Conservation (phyloP, 2,113 vertebrate species). For the Syngnathus typhle region DNA sequence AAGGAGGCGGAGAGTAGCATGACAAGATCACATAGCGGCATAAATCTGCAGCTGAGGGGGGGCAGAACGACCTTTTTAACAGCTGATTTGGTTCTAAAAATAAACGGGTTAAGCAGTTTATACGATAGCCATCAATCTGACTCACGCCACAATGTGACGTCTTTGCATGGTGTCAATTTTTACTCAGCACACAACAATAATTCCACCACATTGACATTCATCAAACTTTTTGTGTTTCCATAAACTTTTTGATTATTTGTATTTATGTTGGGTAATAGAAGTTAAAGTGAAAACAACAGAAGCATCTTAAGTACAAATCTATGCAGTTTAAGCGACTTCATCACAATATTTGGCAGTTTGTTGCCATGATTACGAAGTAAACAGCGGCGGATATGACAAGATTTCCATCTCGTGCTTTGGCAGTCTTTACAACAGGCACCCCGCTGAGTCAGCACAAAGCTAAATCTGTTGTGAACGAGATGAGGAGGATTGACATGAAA, state of each 20-base stretch:
- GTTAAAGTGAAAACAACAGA: too few relatives aligned
- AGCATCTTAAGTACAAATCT: not conserved
- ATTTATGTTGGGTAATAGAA: not conserved
- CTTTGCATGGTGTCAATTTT: not conserved
- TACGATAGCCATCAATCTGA: slow-evolving; percentile 5
- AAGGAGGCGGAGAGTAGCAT: slow-evolving; percentile 3
- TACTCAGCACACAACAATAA: not conserved
- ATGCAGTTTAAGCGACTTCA: not conserved
- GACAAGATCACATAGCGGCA: slow-evolving; percentile 2
- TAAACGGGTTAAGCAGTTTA: slow-evolving; percentile 1
- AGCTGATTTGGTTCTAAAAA: slow-evolving; percentile 9
- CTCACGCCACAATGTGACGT: not conserved
- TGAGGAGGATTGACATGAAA: slow-evolving; percentile 7
- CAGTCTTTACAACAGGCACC: not conserved
- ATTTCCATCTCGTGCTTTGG: not conserved
- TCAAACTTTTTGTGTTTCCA: not conserved
- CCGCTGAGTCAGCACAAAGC: not conserved
- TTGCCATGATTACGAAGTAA: slow-evolving; percentile 1
- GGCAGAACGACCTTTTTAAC: slow-evolving; percentile 2
- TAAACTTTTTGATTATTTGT: not conserved
- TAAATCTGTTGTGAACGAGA: slow-evolving; percentile 3
- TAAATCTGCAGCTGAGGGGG: not conserved
- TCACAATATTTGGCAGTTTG: slow-evolving; percentile 1
- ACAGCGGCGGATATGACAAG: not conserved
- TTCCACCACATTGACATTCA: not conserved